Conservation (phyloP, 1,140 invertebrate species). For the Diprion similis region DNA sequence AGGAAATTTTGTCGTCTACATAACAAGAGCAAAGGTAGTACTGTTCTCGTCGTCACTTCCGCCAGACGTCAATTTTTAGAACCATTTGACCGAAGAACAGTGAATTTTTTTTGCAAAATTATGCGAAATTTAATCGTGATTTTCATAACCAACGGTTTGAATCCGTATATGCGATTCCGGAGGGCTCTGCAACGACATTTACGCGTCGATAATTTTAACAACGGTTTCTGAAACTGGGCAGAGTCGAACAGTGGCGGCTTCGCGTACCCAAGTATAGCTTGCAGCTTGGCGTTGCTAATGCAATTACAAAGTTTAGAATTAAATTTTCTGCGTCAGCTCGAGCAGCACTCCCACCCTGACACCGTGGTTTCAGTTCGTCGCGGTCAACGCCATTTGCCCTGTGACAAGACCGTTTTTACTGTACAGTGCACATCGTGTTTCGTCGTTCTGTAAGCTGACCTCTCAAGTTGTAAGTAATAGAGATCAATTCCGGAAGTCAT, state of each 20-base stretch:
- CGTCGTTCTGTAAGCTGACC: neutral
- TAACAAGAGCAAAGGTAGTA: neutral
- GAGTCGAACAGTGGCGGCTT: neutral
- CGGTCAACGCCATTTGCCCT: neutral
- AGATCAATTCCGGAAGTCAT: neutral
- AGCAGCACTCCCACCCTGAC: neutral
- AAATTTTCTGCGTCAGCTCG: neutral
- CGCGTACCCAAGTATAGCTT: neutral
- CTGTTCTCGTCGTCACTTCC: neutral
- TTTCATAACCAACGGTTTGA: neutral
- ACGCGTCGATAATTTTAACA: neutral
- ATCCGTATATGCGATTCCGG: neutral
- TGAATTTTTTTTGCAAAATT: no score
- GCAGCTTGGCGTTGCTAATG: constrained; percentile 1
- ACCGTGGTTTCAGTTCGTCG: neutral
- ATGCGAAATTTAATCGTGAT: no score
- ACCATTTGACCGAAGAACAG: no score
- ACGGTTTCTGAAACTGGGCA: neutral
- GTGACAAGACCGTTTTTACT: neutral
- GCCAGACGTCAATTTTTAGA: no score
- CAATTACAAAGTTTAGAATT: constrained; percentile 3
- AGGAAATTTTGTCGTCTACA: neutral
- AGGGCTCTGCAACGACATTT: neutral
- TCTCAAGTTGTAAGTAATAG: neutral
- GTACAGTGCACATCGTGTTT: no score